Percentiles rank a stretch among this genome's conserved stretches.
Conservation (phyloP, 2,797 vertebrate genomes). For the Schizopygopsis pylzovi region DNA sequence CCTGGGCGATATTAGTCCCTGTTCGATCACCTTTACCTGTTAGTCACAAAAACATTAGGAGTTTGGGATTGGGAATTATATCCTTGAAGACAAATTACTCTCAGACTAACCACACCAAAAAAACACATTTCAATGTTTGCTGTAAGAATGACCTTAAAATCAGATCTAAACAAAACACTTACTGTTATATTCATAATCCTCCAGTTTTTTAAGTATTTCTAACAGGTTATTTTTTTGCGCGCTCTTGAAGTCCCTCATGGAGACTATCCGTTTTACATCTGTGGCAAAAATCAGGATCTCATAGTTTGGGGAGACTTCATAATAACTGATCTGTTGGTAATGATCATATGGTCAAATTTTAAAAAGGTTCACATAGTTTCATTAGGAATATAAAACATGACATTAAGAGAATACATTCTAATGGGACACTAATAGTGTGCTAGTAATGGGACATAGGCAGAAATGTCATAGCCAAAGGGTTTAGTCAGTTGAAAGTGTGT, state of each 20-base stretch:
- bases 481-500: not conserved
- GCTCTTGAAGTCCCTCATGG: slow-evolving; percentile 53
- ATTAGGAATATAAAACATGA: not conserved
- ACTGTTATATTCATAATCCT: slow-evolving; percentile 33
- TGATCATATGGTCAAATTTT: not conserved
- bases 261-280: slow-evolving; percentile 54
- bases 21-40: slow-evolving; percentile 47
- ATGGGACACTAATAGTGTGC: not conserved
- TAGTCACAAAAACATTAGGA: slow-evolving; percentile 6
- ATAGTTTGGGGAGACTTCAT: slow-evolving; percentile 73
- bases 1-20: slow-evolving; percentile 58
- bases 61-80: not conserved
- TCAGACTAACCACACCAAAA: not conserved
- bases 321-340: slow-evolving; percentile 70
- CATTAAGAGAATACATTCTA: not conserved
- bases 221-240: not conserved
- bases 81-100: not conserved
- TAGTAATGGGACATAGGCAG: not conserved
- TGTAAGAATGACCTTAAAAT: not conserved
- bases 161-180: slow-evolving; percentile 24
- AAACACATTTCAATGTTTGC: not conserved
- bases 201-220: not conserved
- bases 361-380: not conserved
- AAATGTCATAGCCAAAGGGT: not conserved
- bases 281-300: slow-evolving; percentile 74